Percentiles rank a stretch among this genome's conserved stretches.
These are phyloP conservation scores for Ctenopoma multispine DNA, from an alignment of 2,797 vertebrate species.

Conservation along the genomic window DNA sequence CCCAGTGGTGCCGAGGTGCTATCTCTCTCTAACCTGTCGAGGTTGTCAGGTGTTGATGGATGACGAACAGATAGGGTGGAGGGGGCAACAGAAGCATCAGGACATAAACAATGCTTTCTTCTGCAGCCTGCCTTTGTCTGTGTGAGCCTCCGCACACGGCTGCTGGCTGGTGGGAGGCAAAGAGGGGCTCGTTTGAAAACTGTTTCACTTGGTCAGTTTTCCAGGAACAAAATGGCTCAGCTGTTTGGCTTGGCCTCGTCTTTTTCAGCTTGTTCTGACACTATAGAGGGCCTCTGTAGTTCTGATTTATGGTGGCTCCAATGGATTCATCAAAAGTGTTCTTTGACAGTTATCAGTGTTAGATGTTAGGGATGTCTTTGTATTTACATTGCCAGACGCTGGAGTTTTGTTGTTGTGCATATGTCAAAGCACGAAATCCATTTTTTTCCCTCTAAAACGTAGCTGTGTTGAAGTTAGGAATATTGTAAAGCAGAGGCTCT, in stretches of 20 bases:
- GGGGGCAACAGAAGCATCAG: conserved; percentile 38
- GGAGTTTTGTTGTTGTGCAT: neutral
- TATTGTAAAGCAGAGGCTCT: neutral
- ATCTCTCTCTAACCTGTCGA: conserved; percentile 70
- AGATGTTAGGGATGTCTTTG: neutral
- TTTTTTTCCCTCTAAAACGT: neutral
- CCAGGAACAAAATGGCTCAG: neutral
- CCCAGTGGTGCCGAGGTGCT: conserved; percentile 54
- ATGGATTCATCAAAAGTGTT: neutral
- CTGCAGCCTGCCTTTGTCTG: conserved; percentile 40
- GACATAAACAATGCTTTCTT: conserved; percentile 56
- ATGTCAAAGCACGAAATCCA: neutral
- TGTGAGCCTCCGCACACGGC: conserved; percentile 22
- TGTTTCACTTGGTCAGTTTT: conserved; percentile 1
- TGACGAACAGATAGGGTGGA: conserved; percentile 63
- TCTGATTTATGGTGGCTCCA: neutral
- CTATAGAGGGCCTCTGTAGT: neutral
- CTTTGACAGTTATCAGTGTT: neutral
- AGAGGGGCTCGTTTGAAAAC: conserved; percentile 9
- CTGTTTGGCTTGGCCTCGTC: neutral
- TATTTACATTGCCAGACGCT: neutral
- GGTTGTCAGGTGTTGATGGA: conserved; percentile 72
- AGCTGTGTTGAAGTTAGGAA: neutral
- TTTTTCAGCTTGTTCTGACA: neutral
- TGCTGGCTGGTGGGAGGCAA: neutral